A percentile compares a stretch with the other conserved stretches of the same genome.
Evolutionary conservation across 2,888 invertebrate species (phyloP).

Genomic region (Lepetodrilus schrolli): DNA sequence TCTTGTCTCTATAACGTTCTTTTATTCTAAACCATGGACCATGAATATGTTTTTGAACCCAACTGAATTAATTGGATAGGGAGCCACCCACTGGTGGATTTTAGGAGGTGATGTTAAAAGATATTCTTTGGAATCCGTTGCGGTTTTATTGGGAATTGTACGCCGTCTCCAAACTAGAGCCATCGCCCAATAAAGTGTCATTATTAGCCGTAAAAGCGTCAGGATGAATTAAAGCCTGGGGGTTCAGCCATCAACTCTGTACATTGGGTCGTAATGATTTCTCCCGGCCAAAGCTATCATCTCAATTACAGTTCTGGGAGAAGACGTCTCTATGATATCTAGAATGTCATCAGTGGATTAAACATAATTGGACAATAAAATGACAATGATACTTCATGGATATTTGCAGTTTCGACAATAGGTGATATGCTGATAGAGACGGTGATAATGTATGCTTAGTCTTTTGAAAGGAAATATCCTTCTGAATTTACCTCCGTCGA

Average conservation of each 20-base stretch:
- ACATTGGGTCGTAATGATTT: neutral
- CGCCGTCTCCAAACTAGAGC: neutral
- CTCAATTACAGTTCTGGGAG: neutral
- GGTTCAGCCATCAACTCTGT: neutral
- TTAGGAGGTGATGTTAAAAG: neutral
- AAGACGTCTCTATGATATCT: neutral
- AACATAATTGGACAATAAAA: neutral
- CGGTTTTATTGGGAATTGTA: slow-evolving; percentile 6
- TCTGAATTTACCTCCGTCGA: no score
- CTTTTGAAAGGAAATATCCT: no score
- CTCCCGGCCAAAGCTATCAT: neutral
- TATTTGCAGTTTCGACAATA: neutral
- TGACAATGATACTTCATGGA: neutral
- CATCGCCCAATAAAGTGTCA: slow-evolving; percentile 11
- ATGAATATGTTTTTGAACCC: neutral
- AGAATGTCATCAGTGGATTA: neutral
- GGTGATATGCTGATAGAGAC: neutral
- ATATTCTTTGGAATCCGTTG: neutral
- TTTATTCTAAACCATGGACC: slow-evolving; percentile 16
- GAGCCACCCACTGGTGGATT: neutral
- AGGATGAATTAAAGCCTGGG: neutral
- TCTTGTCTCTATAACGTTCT: neutral
- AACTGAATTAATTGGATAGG: neutral
- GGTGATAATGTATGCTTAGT: no score
- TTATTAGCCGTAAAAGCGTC: slow-evolving; percentile 13